These are phyloP conservation scores for Synanthedon formicaeformis DNA, from an alignment of 2,888 invertebrate genomes.

Conservation along the genomic window DNA sequence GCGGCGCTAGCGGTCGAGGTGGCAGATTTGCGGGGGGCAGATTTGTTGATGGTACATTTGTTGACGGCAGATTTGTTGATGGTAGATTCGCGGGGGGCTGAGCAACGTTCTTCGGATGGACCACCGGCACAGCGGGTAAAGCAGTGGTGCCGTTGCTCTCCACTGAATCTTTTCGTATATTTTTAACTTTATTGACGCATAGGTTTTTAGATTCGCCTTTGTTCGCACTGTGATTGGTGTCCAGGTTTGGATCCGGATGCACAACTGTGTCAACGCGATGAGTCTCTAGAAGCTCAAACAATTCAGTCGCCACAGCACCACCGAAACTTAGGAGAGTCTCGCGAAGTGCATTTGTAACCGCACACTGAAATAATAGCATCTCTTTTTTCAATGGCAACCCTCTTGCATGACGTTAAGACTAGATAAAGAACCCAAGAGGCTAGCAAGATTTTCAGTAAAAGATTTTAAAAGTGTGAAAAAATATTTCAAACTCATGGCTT, in stretches of 20 bases:
- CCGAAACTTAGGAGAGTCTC: conserved; percentile 62
- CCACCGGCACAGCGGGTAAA: conserved; percentile 3
- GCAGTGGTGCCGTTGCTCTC: conserved; percentile 5
- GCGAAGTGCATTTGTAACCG: conserved; percentile 57
- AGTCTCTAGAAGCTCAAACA: conserved; percentile 35
- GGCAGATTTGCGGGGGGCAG: conserved; percentile 4
- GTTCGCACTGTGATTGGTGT: conserved; percentile 36
- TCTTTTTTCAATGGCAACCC: neutral
- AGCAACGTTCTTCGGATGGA: conserved; percentile 10
- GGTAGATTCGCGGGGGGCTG: conserved; percentile 19
- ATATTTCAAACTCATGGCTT: too few species aligned
- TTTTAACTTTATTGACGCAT: conserved; percentile 17
- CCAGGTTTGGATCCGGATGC: conserved; percentile 12
- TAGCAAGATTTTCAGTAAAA: too few species aligned
- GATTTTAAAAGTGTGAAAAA: too few species aligned
- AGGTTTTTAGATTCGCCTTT: conserved; percentile 28
- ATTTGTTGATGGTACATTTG: conserved; percentile 12
- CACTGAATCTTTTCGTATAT: conserved; percentile 18
- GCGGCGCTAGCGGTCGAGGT: conserved; percentile 9
- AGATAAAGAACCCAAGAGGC: too few species aligned
- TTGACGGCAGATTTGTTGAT: conserved; percentile 18
- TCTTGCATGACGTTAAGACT: too few species aligned
- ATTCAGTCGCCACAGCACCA: conserved; percentile 42
- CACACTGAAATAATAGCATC: conserved; percentile 30
- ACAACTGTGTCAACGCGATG: conserved; percentile 13